Percentiles rank a stretch among this genome's conserved stretches.
Evolutionary conservation across 2,797 vertebrate genomes (phyloP).

Genomic region (Nothura maculosa): DNA sequence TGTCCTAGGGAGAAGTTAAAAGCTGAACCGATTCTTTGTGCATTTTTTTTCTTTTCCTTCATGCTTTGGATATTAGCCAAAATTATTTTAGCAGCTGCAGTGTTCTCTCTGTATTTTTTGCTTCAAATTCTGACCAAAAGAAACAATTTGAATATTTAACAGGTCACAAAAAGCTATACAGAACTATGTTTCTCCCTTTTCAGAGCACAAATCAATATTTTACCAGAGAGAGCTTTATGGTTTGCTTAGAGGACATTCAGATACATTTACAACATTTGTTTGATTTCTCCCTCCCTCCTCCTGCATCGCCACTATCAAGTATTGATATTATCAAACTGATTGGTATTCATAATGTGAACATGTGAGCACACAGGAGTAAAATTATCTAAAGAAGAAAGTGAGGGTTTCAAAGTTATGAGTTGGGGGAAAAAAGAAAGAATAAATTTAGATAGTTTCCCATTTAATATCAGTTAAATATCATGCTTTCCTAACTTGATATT

Average conservation of each 20-base stretch:
- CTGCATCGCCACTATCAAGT: not conserved
- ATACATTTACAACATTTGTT: not conserved
- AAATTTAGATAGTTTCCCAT: not conserved
- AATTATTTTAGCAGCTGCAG: not conserved
- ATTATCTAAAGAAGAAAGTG: not conserved
- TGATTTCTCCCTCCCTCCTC: not conserved
- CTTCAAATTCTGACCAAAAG: not conserved
- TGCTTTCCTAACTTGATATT: not conserved
- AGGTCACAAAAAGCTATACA: not conserved
- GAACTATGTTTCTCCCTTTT: not conserved
- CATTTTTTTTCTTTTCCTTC: not conserved
- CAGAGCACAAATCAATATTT: not conserved
- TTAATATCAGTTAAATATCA: not conserved
- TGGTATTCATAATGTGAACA: not conserved
- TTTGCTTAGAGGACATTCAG: not conserved
- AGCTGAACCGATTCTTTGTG: not conserved
- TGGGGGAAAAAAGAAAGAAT: not conserved
- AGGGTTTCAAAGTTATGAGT: not conserved
- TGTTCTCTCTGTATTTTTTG: not conserved
- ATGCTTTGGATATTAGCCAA: not conserved
- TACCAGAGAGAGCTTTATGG: not conserved
- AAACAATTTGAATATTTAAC: not conserved
- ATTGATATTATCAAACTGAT: not conserved
- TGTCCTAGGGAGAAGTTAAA: not conserved
- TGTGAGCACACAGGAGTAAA: accelerated